Base-by-base conservation (phyloP, 2,888 invertebrate genomes). In the Drosophila bunnanda region DNA sequence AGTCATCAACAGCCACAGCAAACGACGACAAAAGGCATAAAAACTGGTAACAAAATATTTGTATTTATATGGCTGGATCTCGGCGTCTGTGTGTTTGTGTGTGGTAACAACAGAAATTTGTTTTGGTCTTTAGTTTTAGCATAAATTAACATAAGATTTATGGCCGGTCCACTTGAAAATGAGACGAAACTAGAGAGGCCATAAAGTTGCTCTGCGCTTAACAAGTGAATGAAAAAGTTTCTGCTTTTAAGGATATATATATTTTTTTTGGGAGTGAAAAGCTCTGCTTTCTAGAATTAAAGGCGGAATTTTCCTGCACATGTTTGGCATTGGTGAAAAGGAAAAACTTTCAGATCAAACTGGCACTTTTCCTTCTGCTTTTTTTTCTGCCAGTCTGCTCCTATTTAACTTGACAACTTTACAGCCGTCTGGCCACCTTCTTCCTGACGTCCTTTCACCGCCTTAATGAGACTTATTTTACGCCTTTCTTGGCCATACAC, bases 71-170 rank as follows among this genome's bases (percentile, higher is more conserved):
- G 32, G 12, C 36, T 60, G 41, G 55, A 48, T 34, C 41, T 68
- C 10, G 20, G 50, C 32, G 32, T 50, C 50, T 30, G 48, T 30
- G 20, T 48, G 30, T 32, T 32, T 54, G 58, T 61, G 32, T 55
- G 44, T 57, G 65, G 38, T 64, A 65, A 65, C 72, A 76, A 69
- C 80, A 75, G 60, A 80, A 82, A 86, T 86, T 89, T 88, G 80
- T 89, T 89, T 86, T 88, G 83, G 77, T 79, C 74, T 89, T 80
- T 87, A 86, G 87, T 75, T 78, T 86, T 86, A 77, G 80, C 86
- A 86, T 89, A 89, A 86, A 89, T 86, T 86, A 89, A 88, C 79
- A 80, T 80, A 74, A 82, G 85, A 89, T 89, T 89, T 85, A 89
- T 87, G 82, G 77, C 67, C 68, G 53, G 75, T 79, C 71, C 76